phyloP scores from a whole-genome alignment of 2,113 vertebrate genomes.

The Eurypyga helias region DNA sequence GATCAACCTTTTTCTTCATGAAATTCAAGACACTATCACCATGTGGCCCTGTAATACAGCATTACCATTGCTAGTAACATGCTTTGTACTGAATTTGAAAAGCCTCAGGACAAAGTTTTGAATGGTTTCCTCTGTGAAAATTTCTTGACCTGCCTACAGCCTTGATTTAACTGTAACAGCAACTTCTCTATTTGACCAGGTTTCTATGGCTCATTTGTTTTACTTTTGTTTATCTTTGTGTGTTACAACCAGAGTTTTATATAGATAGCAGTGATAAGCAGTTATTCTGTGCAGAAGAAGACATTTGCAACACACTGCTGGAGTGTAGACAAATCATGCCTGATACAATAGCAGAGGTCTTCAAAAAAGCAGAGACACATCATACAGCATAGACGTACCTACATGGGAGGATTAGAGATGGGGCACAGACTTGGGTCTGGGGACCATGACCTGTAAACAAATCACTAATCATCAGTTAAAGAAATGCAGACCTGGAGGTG shows the following conservation, averaged over 20 bases:
- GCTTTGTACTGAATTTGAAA: not conserved
- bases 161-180: not conserved
- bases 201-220: not conserved
- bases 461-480: not conserved
- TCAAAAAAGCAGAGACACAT: not conserved
- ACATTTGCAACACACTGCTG: not conserved
- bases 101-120: not conserved
- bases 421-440: not conserved
- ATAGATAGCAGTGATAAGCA: not conserved
- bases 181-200: not conserved
- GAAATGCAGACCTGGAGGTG: not conserved
- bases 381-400: not conserved
- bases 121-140: not conserved
- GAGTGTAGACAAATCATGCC: accelerated
- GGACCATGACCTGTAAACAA: not conserved
- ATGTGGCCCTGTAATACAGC: not conserved
- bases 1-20: not conserved
- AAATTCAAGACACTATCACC: not conserved
- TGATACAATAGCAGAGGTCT: not conserved
- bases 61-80: not conserved
- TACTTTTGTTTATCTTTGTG: not conserved
- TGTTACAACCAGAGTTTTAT: not conserved
- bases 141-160: not conserved
- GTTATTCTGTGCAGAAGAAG: not conserved
- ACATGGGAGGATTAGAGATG: not conserved